phyloP scores from a whole-genome alignment of 2,888 invertebrate species.

The Priocnemis perturbator region DNA sequence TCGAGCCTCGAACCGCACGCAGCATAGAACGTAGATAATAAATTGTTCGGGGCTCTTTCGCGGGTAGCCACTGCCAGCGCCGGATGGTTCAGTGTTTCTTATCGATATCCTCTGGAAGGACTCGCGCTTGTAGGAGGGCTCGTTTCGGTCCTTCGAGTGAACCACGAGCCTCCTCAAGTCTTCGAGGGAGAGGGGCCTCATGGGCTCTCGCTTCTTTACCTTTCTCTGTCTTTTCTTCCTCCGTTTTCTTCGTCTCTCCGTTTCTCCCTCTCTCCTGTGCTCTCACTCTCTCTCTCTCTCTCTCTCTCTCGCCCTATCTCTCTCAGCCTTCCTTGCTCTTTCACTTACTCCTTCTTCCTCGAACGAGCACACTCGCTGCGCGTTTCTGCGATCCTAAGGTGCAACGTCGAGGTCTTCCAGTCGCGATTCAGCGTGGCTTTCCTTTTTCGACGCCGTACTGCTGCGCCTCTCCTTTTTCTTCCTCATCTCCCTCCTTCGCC shows the following conservation, averaged over 20 bases:
- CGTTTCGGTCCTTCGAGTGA: slow-evolving; percentile 22
- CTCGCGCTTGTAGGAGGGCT: slow-evolving; percentile 12
- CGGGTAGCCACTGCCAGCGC: background rate
- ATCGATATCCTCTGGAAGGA: slow-evolving; percentile 5
- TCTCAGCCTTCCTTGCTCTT: slow-evolving; percentile 20
- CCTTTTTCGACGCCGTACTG: slow-evolving; percentile 52
- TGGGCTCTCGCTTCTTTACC: slow-evolving; percentile 19
- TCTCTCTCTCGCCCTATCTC: slow-evolving; percentile 25
- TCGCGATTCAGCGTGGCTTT: slow-evolving; percentile 54
- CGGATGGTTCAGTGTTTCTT: background rate
- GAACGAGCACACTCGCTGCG: slow-evolving; percentile 32
- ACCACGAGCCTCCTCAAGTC: slow-evolving; percentile 4
- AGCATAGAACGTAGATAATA: background rate
- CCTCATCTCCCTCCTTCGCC: slow-evolving; percentile 16
- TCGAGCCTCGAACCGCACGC: background rate
- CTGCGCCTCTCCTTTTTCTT: slow-evolving; percentile 31
- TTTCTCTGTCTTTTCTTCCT: slow-evolving; percentile 24
- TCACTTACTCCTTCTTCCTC: slow-evolving; percentile 31
- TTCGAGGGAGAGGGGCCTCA: slow-evolving; percentile 6
- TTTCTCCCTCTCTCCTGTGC: slow-evolving; percentile 23
- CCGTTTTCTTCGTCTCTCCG: background rate
- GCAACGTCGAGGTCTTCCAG: slow-evolving; percentile 61
- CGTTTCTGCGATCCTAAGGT: slow-evolving; percentile 47
- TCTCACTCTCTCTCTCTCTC: slow-evolving; percentile 38
- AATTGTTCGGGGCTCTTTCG: background rate